Base-by-base conservation (phyloP, 2,113 vertebrate genomes). In the Labeo catla region DNA sequence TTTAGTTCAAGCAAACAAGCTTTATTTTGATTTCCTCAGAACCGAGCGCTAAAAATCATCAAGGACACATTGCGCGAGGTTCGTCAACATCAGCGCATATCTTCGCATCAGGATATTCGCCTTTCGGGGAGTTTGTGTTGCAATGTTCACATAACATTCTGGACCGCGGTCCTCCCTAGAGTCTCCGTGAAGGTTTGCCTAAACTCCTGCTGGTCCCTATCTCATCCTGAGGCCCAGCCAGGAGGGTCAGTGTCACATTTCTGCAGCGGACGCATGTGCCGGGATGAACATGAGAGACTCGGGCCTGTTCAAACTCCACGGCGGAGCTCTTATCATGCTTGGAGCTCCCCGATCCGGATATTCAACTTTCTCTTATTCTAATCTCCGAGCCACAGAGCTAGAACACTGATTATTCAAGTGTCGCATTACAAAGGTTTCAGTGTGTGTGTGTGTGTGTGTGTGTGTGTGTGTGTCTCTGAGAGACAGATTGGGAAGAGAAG, bases 21-120 rank as follows among this genome's bases (percentile, higher is more conserved):
- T 34, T 49, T 68, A 77, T 65, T 50, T 66, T 76, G 81, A 73
- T 90, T 90, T 84, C 72, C 78, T 66, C 81, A 83, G 79, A 73
- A 80, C 36, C 85, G 47, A 50, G 72, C 36, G 21, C 63, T 68
- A 78, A 84, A 84, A 73, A 84, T 39, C 81, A 72, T 50, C 47
- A 54, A 74, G 59, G 82, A 34, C 73, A 77, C 28, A 12, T 16
- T n/a, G 2, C 43, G 10, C 21, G 6, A 83, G 23, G 54, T 76
- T 63, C n/a, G 23, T 74, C 78, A 87, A 83, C 74, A 83, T 80
- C 68, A 79, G 76, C 74, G 34, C 45, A 72, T 66, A 87, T 36
- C 68, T 84, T 65, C 65, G 43, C 65, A 74, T 84, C 43, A 61
- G 81, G 19, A 74, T 23, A 65, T 65, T 45, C 4, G 45, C n/a